Base-by-base conservation (phyloP, 1,140 invertebrate species). In the Thaumatotibia leucotreta region DNA sequence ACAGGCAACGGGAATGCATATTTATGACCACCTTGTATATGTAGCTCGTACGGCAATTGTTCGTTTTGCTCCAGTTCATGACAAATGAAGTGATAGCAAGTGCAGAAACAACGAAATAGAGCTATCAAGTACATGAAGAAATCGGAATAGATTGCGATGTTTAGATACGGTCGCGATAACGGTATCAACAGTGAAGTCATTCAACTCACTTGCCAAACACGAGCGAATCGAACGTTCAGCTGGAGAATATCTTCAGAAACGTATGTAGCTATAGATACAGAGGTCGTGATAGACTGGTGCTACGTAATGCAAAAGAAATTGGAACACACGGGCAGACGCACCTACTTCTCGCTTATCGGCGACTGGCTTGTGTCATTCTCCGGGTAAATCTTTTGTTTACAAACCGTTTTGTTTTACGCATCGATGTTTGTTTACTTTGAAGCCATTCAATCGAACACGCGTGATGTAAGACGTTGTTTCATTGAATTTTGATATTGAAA, bases 141-240 rank as follows among this genome's bases (percentile, higher is more conserved):
- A 45, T 20, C 8, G 39, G 14, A 45, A 45, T 20, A 58, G 52
- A 27, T 58, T 58, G 27, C 24, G 24, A 58, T 58, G 20, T 58
- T 29, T 27, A 58, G 52, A 58, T 58, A 58, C 24, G 52, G 52
- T 58, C 52, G 24, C n/a, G 52, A 58, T 58, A 58, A 58, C 52
- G 52, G 52, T 58, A 58, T 58, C 52, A 58, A 11, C 24, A 31
- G 14, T 0, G 17, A 45, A 20, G 39, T 20, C 39, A 45, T 39
- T 39, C 5, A 20, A 45, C 39, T 20, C 17, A 4, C 5, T 45
- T 17, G 20, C 39, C 39, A n/a, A 20, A 4, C 9, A 14, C 9
- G 17, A 5, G 17, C 39, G 45, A 61, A 66, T 49, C 31, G 35
- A 35, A 27, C 4, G 58, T 67, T 33, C n/a, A n/a, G n/a, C n/a